A percentile compares a stretch with the other conserved stretches of the same genome.
phyloP scores from a whole-genome alignment of 2,113 vertebrate species.

The Zosterops pallidus region DNA sequence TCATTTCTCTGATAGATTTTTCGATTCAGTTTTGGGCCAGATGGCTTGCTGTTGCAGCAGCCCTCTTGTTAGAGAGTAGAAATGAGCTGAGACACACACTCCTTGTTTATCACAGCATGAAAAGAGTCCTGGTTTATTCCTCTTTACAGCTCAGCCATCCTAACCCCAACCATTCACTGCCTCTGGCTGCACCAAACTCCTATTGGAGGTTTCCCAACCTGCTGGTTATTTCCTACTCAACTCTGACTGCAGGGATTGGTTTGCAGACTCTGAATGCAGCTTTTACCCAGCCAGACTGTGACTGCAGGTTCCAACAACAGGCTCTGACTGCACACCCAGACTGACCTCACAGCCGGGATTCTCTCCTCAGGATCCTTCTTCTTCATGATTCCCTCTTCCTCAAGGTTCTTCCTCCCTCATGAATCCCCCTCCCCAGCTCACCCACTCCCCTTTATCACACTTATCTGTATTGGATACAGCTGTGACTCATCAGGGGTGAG shows the following conservation, averaged over 20 bases:
- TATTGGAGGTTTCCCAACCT: background rate
- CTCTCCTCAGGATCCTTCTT: background rate
- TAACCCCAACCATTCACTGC: background rate
- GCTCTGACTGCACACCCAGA: background rate
- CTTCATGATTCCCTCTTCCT: background rate
- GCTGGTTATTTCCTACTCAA: background rate
- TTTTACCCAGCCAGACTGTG: background rate
- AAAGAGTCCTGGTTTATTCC: background rate
- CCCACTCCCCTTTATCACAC: background rate
- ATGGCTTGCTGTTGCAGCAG: background rate
- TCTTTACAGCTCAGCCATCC: background rate
- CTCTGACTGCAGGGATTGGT: background rate
- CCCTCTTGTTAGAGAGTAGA: background rate
- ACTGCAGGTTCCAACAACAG: background rate
- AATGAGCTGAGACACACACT: background rate
- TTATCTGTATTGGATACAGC: background rate
- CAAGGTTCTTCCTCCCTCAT: background rate
- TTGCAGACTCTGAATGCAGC: background rate
- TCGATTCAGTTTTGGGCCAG: slow-evolving; percentile 26
- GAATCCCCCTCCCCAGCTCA: background rate
- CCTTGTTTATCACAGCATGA: background rate
- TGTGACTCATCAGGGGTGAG: background rate
- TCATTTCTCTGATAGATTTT: background rate
- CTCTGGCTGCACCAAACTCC: background rate
- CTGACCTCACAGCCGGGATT: background rate